These are phyloP conservation scores for Drosophila leonis DNA, from an alignment of 2,888 invertebrate genomes.

Conservation along the genomic window DNA sequence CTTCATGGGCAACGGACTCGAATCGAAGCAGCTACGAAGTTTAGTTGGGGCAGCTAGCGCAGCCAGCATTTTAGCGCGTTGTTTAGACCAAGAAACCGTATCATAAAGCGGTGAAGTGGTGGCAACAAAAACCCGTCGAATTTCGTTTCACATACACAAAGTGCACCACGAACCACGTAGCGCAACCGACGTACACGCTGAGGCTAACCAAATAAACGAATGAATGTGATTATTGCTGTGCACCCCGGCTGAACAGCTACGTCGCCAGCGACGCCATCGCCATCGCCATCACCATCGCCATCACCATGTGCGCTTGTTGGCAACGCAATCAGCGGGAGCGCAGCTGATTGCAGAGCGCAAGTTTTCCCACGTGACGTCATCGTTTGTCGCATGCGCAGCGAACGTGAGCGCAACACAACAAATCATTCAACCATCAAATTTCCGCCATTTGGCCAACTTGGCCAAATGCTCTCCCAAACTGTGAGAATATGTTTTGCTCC, in stretches of 20 bases:
- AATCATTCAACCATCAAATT: slow-evolving; percentile 24
- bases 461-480: slow-evolving; percentile 31
- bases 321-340: slow-evolving; percentile 69
- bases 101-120: slow-evolving; percentile 21
- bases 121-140: background rate
- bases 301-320: slow-evolving; percentile 59
- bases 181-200: slow-evolving; percentile 33
- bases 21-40: slow-evolving; percentile 10
- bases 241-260: slow-evolving; percentile 15
- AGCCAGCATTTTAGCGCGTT: slow-evolving; percentile 48
- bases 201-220: slow-evolving; percentile 63
- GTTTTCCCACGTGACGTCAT: slow-evolving; percentile 72
- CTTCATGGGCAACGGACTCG: slow-evolving; percentile 20
- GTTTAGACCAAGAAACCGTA: slow-evolving; percentile 63
- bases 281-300: slow-evolving; percentile 9
- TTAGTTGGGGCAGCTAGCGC: slow-evolving; percentile 24
- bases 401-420: slow-evolving; percentile 21
- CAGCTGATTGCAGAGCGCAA: slow-evolving; percentile 16
- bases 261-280: slow-evolving; percentile 19
- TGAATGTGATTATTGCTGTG: slow-evolving; percentile 62
- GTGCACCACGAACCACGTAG: slow-evolving; percentile 16
- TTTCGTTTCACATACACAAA: slow-evolving; percentile 13
- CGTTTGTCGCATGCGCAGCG: slow-evolving; percentile 63
- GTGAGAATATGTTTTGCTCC: slow-evolving; percentile 22
- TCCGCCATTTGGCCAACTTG: slow-evolving; percentile 22